Percentiles rank a stretch among this genome's conserved stretches.
Evolutionary conservation across 2,113 vertebrate genomes (phyloP).

Genomic region (Tenrec ecaudatus): DNA sequence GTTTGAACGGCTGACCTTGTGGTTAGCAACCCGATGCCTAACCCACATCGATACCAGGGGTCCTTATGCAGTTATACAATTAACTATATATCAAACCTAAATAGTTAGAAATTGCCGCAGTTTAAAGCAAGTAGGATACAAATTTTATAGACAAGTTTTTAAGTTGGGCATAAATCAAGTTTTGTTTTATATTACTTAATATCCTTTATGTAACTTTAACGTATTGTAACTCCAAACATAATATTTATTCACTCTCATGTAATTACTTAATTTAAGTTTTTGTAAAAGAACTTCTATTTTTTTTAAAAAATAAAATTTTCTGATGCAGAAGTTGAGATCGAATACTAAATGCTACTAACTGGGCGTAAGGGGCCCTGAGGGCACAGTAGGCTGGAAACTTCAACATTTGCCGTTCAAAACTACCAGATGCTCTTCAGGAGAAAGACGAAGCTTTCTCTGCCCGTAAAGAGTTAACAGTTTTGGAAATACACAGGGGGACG

Average conservation of each 20-base stretch:
- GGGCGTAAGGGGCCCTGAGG: no score
- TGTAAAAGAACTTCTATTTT: conserved; percentile 9
- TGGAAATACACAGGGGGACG: no score
- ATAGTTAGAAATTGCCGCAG: conserved; percentile 2
- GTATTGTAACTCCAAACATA: conserved; percentile 21
- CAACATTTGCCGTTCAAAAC: no score
- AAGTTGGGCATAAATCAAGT: conserved; percentile 54
- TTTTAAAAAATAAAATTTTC: no score
- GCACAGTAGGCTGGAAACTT: no score
- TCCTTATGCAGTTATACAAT: no score
- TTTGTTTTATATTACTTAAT: conserved; percentile 19
- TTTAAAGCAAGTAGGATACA: conserved; percentile 15
- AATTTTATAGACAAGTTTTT: conserved; percentile 38
- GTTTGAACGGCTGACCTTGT: no score
- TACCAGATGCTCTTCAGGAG: no score
- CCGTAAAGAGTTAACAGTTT: no score
- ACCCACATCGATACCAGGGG: no score
- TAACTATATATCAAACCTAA: conserved; percentile 16
- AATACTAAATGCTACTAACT: not conserved
- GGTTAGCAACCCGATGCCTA: no score
- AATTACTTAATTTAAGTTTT: conserved; percentile 35
- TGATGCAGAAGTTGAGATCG: conserved; percentile 20
- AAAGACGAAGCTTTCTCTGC: no score
- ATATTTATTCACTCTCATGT: not conserved
- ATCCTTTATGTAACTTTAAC: not conserved